phyloP scores from a whole-genome alignment of 2,113 vertebrate species.

The Chitala chitala region DNA sequence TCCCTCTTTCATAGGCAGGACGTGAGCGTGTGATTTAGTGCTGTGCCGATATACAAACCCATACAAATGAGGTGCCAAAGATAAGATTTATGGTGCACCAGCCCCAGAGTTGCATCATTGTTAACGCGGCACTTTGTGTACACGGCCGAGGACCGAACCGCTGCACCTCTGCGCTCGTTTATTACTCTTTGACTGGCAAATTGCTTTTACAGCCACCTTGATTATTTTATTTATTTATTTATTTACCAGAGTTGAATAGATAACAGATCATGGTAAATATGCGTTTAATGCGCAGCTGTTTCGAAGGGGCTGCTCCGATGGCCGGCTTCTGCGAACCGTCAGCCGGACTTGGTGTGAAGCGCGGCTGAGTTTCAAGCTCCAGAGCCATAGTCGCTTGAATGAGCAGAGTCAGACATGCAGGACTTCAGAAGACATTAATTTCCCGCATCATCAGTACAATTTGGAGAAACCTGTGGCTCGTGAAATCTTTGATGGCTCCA shows the following conservation, averaged over 20 bases:
- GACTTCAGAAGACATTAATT: constrained; percentile 42
- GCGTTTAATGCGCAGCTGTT: constrained; percentile 25
- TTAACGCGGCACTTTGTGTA: constrained; percentile 30
- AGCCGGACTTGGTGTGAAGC: constrained; percentile 34
- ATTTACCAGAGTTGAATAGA: constrained; percentile 39
- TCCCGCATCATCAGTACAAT: constrained; percentile 41
- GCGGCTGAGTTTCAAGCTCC: constrained; percentile 22
- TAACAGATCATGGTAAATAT: constrained; percentile 42
- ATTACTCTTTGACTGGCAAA: constrained; percentile 40
- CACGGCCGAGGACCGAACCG: not conserved
- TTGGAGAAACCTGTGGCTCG: constrained; percentile 23
- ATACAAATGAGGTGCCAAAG: constrained; percentile 29
- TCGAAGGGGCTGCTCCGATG: constrained; percentile 20
- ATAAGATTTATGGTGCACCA: constrained; percentile 37
- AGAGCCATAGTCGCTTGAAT: constrained; percentile 24
- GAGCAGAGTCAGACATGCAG: constrained; percentile 15
- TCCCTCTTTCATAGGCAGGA: constrained; percentile 31
- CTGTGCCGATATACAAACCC: constrained; percentile 31
- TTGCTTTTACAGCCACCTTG: constrained; percentile 45
- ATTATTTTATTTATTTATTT: constrained; percentile 37
- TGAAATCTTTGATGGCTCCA: constrained; percentile 30
- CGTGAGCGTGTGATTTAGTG: constrained; percentile 44
- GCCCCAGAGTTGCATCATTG: constrained; percentile 39
- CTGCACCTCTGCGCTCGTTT: constrained; percentile 35
- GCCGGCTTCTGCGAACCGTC: too few relatives aligned